A percentile compares a stretch with the other conserved stretches of the same genome.
Evolutionary conservation across 2,113 vertebrate species (phyloP).

Genomic region (Gavia stellata): DNA sequence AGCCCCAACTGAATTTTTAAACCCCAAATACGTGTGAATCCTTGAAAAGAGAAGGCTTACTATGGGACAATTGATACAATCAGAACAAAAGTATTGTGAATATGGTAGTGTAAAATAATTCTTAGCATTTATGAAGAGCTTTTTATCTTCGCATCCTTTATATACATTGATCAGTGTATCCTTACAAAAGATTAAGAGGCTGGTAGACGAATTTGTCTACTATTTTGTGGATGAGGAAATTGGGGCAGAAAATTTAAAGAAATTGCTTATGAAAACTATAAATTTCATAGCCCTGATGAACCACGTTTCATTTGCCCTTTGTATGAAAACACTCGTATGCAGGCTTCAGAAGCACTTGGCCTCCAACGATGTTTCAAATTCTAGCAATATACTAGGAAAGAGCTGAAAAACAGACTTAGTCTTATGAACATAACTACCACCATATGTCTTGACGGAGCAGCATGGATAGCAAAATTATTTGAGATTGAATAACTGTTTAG

Average conservation of each 20-base stretch:
- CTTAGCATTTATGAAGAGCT: neutral
- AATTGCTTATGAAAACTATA: neutral
- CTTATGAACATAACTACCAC: accelerated
- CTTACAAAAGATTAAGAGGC: neutral
- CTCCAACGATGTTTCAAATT: neutral
- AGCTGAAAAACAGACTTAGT: neutral
- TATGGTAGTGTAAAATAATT: neutral
- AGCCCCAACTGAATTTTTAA: neutral
- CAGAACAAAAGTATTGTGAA: neutral
- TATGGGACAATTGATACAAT: neutral
- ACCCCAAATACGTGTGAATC: neutral
- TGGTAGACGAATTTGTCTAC: neutral
- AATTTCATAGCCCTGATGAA: neutral
- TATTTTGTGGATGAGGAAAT: neutral
- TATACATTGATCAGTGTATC: neutral
- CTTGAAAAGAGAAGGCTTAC: neutral
- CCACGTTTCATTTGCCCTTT: neutral
- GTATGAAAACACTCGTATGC: neutral
- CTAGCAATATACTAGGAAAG: neutral
- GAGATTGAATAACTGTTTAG: neutral
- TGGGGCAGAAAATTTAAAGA: neutral
- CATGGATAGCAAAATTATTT: neutral
- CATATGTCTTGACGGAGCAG: neutral
- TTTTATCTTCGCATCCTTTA: neutral
- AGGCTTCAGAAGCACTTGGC: neutral